Percentiles rank a stretch among this genome's conserved stretches.
These are phyloP conservation scores for Piscicola geometra DNA, from an alignment of 2,888 invertebrate species.

Conservation along the genomic window DNA sequence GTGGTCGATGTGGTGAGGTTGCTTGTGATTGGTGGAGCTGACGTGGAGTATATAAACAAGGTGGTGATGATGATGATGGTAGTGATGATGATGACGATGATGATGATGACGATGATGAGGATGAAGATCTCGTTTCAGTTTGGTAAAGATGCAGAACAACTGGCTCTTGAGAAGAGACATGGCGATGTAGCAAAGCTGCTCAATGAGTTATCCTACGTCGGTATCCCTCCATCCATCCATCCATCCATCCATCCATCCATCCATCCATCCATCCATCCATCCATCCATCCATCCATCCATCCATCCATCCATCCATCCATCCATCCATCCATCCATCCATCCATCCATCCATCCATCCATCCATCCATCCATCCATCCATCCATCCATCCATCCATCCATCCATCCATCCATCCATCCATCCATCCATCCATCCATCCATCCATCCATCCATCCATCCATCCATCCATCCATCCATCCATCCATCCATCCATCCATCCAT, in stretches of 20 bases:
- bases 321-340: too few relatives aligned
- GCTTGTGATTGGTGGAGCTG: neutral
- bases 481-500: slow-evolving; percentile 25
- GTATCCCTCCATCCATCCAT: too few relatives aligned
- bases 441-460: slow-evolving; percentile 22
- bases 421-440: slow-evolving; percentile 22
- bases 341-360: too few relatives aligned
- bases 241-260: too few relatives aligned
- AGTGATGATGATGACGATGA: too few relatives aligned
- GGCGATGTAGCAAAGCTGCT: neutral
- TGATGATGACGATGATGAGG: too few relatives aligned
- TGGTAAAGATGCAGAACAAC: neutral
- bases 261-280: too few relatives aligned
- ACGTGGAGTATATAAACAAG: neutral
- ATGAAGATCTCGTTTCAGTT: neutral
- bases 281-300: too few relatives aligned
- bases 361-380: too few relatives aligned
- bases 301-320: too few relatives aligned
- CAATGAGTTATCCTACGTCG: too few relatives aligned
- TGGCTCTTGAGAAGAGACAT: neutral
- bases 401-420: slow-evolving; percentile 7
- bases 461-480: slow-evolving; percentile 22
- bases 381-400: too few relatives aligned
- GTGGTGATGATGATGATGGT: neutral
- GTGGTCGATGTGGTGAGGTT: neutral